phyloP scores from a whole-genome alignment of 2,888 invertebrate genomes.

The Parnassius smintheus region DNA sequence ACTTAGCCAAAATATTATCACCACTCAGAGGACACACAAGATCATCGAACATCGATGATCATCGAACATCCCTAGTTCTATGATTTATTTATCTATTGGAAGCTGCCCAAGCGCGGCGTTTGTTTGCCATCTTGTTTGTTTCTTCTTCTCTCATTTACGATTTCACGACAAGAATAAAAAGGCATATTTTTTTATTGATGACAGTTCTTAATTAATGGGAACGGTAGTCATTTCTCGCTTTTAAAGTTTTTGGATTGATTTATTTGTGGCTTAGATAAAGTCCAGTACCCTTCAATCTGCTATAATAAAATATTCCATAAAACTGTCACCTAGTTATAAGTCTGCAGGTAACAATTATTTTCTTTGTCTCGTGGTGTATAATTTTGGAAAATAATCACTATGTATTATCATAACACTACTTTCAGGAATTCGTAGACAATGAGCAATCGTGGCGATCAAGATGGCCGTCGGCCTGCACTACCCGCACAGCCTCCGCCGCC shows the following conservation, averaged over 20 bases:
- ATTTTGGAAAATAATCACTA: not conserved
- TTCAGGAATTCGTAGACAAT: constrained; percentile 34
- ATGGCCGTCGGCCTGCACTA: constrained; percentile 56
- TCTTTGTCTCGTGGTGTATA: no score
- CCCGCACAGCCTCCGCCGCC: constrained; percentile 43
- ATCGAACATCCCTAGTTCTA: no score
- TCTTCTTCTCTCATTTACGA: constrained; percentile 9
- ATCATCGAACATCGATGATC: no score
- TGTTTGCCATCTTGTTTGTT: constrained; percentile 22
- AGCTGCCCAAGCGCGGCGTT: no score
- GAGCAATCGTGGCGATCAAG: constrained; percentile 48
- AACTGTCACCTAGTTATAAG: no score
- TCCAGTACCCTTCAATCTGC: not conserved
- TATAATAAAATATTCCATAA: not conserved
- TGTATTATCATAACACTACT: not conserved
- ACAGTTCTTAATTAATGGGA: no score
- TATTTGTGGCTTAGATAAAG: not conserved
- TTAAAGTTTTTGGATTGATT: constrained; percentile 13
- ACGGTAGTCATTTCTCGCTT: constrained; percentile 1
- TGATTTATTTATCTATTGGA: no score
- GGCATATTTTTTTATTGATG: no score
- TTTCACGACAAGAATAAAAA: no score
- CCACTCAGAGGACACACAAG: no score
- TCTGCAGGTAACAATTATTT: no score
- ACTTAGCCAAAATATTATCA: no score